Base-by-base conservation (phyloP, 2,797 vertebrate species). In the Neopelma chrysocephalum region DNA sequence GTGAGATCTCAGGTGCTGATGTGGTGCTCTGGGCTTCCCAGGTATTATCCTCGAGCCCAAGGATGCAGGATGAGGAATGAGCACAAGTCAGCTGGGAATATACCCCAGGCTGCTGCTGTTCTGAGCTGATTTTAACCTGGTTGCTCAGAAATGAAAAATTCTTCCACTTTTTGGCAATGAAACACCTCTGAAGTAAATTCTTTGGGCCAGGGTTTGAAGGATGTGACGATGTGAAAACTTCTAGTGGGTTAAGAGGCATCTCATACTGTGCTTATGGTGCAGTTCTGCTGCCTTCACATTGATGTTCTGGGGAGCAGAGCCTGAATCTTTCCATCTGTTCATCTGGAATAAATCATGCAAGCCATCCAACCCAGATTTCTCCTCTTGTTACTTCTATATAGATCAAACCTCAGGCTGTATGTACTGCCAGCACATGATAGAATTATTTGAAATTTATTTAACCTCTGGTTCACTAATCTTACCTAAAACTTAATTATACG, bases 361-460 rank as follows among this genome's bases (percentile, higher is more conserved):
- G 16, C 10, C 29, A 64, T 61, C 29, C 53, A 90, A 68, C 12
- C 13, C 34, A 21, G 23, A 62, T 91, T 92, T 80, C 43, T 79
- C 10, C 60, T 57, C 60, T 73, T 18, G 15, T 54, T 89, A 11
- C n/a, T 89, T 86, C 64, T 36, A 2, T 11, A 38, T 11, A 34
- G 47, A 69, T 78, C 72, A 90, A 69, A 25, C 6, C 7, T 79
- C 43, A 26, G 23, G 32, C 31, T 42, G 15, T 34, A 25, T 27
- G 43, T 60, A 45, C 13, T 82, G 66, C 14, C 70, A 84, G 38
- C 11, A 71, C 16, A 18, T 71, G 80, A 68, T 12, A 43, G 45
- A 77, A 56, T 77, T 77, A 86, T 73, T 69, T 85, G 48, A 66
- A 93, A 84, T 81, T 70, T 81, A 65, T 82, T 95, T 95, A 93